Evolutionary conservation across 2,797 vertebrate genomes (phyloP).

Genomic region (Pangasius larnaudii): DNA sequence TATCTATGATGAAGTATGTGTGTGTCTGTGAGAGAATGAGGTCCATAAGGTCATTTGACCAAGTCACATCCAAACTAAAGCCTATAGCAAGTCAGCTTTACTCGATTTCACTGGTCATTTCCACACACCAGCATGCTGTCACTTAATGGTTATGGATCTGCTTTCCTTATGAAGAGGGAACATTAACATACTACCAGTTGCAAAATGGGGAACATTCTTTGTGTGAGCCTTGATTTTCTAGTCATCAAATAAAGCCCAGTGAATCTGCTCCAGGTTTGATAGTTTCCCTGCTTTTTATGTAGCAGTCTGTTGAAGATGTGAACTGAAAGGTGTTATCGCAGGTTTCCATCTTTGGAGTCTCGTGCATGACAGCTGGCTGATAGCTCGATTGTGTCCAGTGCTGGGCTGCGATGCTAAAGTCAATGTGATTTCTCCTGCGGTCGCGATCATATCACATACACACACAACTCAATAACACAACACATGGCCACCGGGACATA

Average conservation of each 20-base stretch:
- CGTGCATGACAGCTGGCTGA: slow-evolving; percentile 53
- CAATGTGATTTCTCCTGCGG: slow-evolving; percentile 50
- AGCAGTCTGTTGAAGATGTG: slow-evolving; percentile 31
- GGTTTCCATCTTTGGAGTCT: slow-evolving; percentile 17
- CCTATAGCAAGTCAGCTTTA: slow-evolving; percentile 16
- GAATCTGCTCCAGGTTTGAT: background rate
- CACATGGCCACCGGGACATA: slow-evolving; percentile 38
- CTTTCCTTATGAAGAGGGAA: background rate
- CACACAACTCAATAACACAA: slow-evolving; percentile 49
- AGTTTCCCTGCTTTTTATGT: slow-evolving; percentile 28
- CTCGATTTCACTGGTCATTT: background rate
- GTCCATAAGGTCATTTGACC: slow-evolving; percentile 47
- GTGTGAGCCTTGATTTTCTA: background rate
- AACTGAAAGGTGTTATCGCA: slow-evolving; percentile 47
- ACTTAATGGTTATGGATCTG: background rate
- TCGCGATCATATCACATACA: slow-evolving; percentile 46
- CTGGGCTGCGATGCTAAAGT: slow-evolving; percentile 33
- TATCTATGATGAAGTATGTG: slow-evolving; percentile 59
- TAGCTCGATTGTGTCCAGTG: slow-evolving; percentile 46
- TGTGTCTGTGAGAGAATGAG: slow-evolving; percentile 30
- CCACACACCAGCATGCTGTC: background rate
- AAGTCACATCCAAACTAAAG: slow-evolving; percentile 48
- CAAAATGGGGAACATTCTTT: background rate
- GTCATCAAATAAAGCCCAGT: background rate
- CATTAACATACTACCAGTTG: background rate